Evolutionary conservation across 2,797 vertebrate genomes (phyloP).

Genomic region (Chiropotes sagulatus): DNA sequence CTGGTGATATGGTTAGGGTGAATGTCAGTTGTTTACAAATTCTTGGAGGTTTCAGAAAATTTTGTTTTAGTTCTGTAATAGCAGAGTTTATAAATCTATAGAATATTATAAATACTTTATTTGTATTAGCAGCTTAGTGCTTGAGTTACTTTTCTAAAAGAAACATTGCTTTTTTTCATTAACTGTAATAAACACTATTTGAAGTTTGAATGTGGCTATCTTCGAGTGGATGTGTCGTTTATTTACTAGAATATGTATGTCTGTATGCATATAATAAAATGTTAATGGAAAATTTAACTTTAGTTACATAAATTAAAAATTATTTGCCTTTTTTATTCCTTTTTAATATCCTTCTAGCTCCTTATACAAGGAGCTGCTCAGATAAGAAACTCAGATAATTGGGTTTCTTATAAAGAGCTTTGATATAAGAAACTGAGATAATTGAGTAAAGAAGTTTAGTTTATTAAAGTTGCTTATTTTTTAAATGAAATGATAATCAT

Average conservation of each 20-base stretch:
- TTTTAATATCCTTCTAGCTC: conserved; percentile 5
- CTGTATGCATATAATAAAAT: not conserved
- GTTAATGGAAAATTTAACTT: not conserved
- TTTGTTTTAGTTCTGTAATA: not conserved
- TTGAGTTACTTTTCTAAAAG: conserved; percentile 32
- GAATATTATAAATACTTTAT: conserved; percentile 6
- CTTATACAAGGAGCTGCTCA: no score
- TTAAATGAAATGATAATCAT: conserved; percentile 16
- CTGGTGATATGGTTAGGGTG: not conserved
- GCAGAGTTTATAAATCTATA: conserved; percentile 14
- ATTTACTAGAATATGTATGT: not conserved
- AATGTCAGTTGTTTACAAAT: conserved; percentile 27
- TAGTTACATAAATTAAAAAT: conserved; percentile 18
- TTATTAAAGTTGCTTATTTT: conserved; percentile 19
- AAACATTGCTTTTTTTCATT: conserved; percentile 32
- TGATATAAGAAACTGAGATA: conserved; percentile 14
- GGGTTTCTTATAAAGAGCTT: not conserved
- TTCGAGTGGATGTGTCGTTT: conserved; percentile 33
- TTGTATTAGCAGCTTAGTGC: not conserved
- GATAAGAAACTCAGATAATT: not conserved
- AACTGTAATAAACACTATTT: conserved; percentile 9
- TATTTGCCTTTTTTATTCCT: conserved; percentile 4
- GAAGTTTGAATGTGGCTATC: not conserved
- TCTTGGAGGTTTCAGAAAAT: conserved; percentile 10
- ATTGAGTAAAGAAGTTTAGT: conserved; percentile 39